These are phyloP conservation scores for Arvicanthis niloticus DNA, from an alignment of 2,113 vertebrate genomes.

Conservation along the genomic window DNA sequence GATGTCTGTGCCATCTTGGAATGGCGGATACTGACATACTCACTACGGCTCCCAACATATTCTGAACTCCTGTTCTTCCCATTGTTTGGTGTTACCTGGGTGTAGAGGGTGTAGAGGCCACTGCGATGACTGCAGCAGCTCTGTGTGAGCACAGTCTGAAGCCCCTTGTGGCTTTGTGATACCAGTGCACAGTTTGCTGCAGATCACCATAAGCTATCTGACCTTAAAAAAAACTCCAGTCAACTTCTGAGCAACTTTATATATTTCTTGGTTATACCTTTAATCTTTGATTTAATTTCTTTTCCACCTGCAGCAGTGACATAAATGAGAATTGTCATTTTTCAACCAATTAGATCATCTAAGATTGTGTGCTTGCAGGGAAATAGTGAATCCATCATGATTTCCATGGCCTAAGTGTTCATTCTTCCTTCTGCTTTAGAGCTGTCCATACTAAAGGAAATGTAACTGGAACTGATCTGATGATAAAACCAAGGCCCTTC, in stretches of 20 bases:
- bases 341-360: constrained; percentile 19
- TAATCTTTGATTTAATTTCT: constrained; percentile 41
- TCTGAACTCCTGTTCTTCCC: not conserved
- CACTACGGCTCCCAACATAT: no score
- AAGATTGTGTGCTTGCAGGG: constrained; percentile 27
- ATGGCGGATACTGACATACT: no score
- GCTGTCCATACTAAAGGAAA: constrained; percentile 65
- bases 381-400: constrained; percentile 21
- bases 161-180: not conserved
- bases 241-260: constrained; percentile 16
- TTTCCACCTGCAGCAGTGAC: not conserved
- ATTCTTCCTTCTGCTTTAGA: constrained; percentile 69
- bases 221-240: not conserved
- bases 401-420: constrained; percentile 56
- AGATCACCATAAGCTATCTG: not conserved
- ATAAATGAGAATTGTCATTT: constrained; percentile 49
- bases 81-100: not conserved
- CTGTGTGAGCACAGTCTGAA: not conserved
- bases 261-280: not conserved
- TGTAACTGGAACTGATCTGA: constrained; percentile 67
- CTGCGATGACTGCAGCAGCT: not conserved
- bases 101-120: not conserved
- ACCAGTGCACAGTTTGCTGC: not conserved
- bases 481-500: constrained; percentile 74
- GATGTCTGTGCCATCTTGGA: no score